Conservation (phyloP, 1,140 invertebrate genomes). For the Drosophila lowei region DNA sequence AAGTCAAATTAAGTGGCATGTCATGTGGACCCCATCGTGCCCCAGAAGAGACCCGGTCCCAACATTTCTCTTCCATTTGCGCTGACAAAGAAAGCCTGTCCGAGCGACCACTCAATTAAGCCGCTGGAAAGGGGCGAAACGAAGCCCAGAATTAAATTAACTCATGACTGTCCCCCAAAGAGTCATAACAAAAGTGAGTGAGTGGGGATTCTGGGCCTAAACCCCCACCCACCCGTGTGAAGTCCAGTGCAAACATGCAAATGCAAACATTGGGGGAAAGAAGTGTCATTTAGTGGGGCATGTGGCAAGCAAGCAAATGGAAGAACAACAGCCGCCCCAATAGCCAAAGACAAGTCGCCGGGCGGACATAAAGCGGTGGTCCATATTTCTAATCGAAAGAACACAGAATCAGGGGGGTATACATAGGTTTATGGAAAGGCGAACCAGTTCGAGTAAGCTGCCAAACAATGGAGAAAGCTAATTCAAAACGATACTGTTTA, state of each 20-base stretch:
- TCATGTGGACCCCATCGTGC: slow-evolving; percentile 27
- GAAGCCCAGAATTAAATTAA: slow-evolving; percentile 75
- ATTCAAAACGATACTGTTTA: too few species aligned
- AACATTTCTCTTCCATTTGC: slow-evolving; percentile 62
- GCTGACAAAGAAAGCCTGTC: slow-evolving; percentile 32
- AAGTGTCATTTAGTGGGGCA: slow-evolving; percentile 51
- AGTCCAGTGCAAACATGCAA: slow-evolving; percentile 57
- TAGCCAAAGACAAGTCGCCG: slow-evolving; percentile 47
- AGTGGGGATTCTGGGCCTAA: slow-evolving; percentile 3
- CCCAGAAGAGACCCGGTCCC: slow-evolving; percentile 15
- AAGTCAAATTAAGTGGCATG: slow-evolving; percentile 40
- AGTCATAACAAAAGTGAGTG: slow-evolving; percentile 57
- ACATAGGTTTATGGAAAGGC: too few species aligned
- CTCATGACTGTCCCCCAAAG: slow-evolving; percentile 61
- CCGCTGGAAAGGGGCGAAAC: slow-evolving; percentile 3
- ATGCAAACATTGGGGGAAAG: slow-evolving; percentile 55
- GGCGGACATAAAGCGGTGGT: slow-evolving; percentile 46
- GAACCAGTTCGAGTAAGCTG: too few species aligned
- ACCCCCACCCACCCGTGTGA: slow-evolving; percentile 8
- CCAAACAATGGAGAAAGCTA: background rate
- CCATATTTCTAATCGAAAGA: slow-evolving; percentile 35
- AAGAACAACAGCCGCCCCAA: slow-evolving; percentile 76
- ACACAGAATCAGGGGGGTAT: slow-evolving; percentile 3
- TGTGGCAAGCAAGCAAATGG: slow-evolving; percentile 52
- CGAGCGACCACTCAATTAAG: slow-evolving; percentile 70